These are phyloP conservation scores for Rhagophthalmus giganteus DNA, from an alignment of 2,888 invertebrate species.

Conservation along the genomic window DNA sequence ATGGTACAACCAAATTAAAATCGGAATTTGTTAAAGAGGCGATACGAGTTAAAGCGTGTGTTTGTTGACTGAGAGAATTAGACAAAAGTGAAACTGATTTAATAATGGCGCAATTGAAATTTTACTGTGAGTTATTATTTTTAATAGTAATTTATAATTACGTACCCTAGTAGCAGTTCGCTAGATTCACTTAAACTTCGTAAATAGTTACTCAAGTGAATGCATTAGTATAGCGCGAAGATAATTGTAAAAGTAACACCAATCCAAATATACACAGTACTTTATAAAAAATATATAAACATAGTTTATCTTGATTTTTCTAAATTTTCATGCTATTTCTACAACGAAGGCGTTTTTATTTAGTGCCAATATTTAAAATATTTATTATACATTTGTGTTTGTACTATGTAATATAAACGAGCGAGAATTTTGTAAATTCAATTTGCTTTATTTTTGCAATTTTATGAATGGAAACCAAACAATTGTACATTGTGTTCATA, in stretches of 20 bases:
- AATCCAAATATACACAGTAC: too few species aligned
- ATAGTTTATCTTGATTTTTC: background rate
- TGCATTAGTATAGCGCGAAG: too few species aligned
- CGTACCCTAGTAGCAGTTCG: too few species aligned
- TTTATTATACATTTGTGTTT: background rate
- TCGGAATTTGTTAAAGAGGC: background rate
- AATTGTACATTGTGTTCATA: slow-evolving; percentile 24
- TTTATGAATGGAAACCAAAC: slow-evolving; percentile 4
- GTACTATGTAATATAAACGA: background rate
- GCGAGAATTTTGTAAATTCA: slow-evolving; percentile 1
- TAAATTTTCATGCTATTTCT: background rate
- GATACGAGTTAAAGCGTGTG: too few species aligned
- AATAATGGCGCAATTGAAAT: too few species aligned
- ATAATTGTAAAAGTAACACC: too few species aligned
- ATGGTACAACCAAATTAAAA: background rate
- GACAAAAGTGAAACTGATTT: too few species aligned
- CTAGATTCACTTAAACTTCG: too few species aligned
- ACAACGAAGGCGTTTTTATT: background rate
- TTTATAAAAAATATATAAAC: background rate
- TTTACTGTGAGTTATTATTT: too few species aligned
- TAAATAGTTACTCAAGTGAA: too few species aligned
- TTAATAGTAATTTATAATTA: too few species aligned
- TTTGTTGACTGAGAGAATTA: too few species aligned
- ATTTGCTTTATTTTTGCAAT: slow-evolving; percentile 2
- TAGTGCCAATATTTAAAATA: background rate